Percentiles rank a stretch among this genome's conserved stretches.
These are phyloP conservation scores for Euphonia xanthogaster DNA, from an alignment of 2,797 vertebrate genomes.

Conservation along the genomic window DNA sequence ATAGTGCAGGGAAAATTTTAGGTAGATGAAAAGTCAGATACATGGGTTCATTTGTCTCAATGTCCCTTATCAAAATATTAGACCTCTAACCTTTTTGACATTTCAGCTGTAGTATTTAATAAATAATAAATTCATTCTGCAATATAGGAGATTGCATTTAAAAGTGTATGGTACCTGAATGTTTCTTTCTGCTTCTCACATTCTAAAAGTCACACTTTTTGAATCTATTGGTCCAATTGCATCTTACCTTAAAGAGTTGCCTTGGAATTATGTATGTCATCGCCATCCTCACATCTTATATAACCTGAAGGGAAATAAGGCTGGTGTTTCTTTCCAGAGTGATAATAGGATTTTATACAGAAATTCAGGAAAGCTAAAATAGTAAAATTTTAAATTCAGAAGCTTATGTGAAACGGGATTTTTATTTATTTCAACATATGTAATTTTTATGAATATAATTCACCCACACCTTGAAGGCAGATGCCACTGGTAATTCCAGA, in stretches of 20 bases:
- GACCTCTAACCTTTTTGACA: neutral
- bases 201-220: neutral
- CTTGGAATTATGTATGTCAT: neutral
- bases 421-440: neutral
- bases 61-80: neutral
- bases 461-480: neutral
- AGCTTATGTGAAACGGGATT: neutral
- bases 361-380: neutral
- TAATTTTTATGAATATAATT: neutral
- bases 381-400: neutral
- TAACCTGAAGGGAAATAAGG: neutral
- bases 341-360: neutral
- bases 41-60: neutral
- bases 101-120: neutral
- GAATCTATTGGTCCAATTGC: neutral
- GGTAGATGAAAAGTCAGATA: neutral
- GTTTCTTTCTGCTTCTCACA: neutral
- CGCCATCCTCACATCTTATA: fast-evolving
- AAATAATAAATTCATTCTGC: neutral
- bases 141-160: neutral
- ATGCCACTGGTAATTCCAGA: neutral
- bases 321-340: neutral
- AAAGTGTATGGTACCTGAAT: neutral
- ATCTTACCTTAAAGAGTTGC: neutral
- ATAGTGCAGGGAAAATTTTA: neutral